Evolutionary conservation across 2,113 vertebrate species (phyloP).

Genomic region (Athene noctua): DNA sequence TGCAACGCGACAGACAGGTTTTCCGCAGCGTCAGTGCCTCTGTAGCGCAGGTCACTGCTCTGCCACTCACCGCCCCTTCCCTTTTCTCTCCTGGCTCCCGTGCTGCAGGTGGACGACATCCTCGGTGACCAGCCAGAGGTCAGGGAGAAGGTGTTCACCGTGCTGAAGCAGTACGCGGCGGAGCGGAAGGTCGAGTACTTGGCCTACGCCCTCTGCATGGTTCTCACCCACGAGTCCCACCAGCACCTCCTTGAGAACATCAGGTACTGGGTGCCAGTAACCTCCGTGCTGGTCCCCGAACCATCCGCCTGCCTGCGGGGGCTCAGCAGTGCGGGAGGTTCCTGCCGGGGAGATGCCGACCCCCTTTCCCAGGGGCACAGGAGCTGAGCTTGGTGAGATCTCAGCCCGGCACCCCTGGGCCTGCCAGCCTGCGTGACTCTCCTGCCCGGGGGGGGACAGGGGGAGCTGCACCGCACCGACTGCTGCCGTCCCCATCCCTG

Average conservation of each 20-base stretch:
- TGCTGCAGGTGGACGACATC: constrained; percentile 85
- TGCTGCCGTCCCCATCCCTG: no score
- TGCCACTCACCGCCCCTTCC: neutral
- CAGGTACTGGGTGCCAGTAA: constrained; percentile 75
- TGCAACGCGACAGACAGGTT: fast-evolving
- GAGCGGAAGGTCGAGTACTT: constrained; percentile 89
- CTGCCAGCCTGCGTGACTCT: neutral
- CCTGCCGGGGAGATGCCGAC: fast-evolving
- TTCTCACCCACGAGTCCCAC: constrained; percentile 82
- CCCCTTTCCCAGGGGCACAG: neutral
- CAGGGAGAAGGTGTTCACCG: constrained; percentile 84
- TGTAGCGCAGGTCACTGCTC: fast-evolving
- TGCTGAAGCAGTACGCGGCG: constrained; percentile 89
- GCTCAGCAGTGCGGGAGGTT: neutral
- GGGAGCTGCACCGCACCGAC: neutral
- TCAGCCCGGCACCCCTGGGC: neutral
- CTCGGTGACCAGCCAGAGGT: constrained; percentile 82
- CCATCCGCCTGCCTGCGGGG: neutral
- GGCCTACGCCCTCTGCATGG: constrained; percentile 83
- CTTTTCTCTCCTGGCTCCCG: neutral
- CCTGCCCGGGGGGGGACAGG: fast-evolving
- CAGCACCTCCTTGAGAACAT: constrained; percentile 88
- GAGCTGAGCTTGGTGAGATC: neutral
- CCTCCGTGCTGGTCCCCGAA: fast-evolving
- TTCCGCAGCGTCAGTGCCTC: neutral